Percentiles rank a stretch among this genome's conserved stretches.
Evolutionary conservation across 2,888 invertebrate genomes (phyloP).

Genomic region (Capitulum mitella): DNA sequence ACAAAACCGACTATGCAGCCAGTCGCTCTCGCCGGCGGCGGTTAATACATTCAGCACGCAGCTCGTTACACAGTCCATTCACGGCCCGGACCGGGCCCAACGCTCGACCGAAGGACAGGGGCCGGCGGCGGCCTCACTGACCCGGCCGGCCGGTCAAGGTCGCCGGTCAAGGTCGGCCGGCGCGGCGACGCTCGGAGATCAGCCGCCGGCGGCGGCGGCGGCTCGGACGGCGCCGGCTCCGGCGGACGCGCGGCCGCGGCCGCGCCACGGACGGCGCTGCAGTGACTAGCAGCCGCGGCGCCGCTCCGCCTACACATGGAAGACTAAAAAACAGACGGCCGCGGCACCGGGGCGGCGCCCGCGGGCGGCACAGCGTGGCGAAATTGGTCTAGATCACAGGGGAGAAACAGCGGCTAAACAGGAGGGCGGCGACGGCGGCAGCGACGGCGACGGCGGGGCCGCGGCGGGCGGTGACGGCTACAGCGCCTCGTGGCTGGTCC

Average conservation of each 20-base stretch:
- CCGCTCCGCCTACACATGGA: background rate
- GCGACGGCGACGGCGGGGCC: background rate
- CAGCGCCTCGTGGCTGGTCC: slow-evolving; percentile 9
- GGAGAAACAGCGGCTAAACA: background rate
- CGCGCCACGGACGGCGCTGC: background rate
- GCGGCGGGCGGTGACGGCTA: background rate
- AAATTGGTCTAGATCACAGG: slow-evolving; percentile 20
- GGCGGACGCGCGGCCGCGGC: background rate
- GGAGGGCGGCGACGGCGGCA: background rate
- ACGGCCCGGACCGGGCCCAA: background rate
- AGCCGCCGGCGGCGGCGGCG: too few species aligned
- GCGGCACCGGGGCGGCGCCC: background rate
- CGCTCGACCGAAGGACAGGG: too few species aligned
- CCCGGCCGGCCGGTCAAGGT: too few species aligned
- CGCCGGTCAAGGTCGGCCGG: too few species aligned
- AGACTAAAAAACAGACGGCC: background rate
- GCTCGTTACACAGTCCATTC: background rate
- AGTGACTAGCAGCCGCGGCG: background rate
- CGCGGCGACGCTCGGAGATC: too few species aligned
- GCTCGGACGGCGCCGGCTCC: too few species aligned
- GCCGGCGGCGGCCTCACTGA: too few species aligned
- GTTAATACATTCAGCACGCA: background rate
- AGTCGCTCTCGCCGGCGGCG: background rate
- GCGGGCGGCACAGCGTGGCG: background rate
- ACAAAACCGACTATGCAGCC: slow-evolving; percentile 10